Percentiles rank a stretch among this genome's conserved stretches.
Conservation (phyloP, 2,797 vertebrate species). For the Ceyx erithaca region DNA sequence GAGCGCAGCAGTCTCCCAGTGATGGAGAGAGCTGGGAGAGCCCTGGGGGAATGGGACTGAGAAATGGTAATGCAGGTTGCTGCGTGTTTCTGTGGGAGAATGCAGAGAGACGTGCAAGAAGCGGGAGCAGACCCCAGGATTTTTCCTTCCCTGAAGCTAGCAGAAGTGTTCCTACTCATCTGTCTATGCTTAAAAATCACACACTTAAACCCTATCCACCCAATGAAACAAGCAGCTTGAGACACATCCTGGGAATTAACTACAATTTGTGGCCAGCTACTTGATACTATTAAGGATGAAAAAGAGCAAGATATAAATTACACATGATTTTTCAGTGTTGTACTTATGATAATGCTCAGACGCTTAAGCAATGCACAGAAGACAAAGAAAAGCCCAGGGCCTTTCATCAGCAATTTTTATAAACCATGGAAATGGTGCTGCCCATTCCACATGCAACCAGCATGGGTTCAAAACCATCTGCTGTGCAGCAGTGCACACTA, state of each 20-base stretch:
- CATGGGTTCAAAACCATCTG: neutral
- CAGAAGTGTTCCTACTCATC: neutral
- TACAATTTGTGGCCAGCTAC: neutral
- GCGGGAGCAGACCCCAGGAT: neutral
- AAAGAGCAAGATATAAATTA: neutral
- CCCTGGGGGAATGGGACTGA: rapidly evolving
- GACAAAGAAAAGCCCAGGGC: neutral
- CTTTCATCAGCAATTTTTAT: neutral
- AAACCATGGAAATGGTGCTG: neutral
- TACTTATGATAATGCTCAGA: neutral
- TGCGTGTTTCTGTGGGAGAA: neutral
- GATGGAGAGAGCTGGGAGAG: neutral
- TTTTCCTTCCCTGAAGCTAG: neutral
- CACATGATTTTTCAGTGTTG: rapidly evolving
- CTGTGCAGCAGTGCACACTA: neutral
- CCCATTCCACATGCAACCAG: neutral
- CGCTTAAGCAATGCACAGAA: neutral
- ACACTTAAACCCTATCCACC: neutral
- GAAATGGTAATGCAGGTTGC: neutral
- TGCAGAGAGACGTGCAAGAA: rapidly evolving
- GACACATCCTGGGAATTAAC: neutral
- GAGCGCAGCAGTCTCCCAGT: neutral
- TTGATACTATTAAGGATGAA: neutral
- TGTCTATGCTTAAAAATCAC: neutral
- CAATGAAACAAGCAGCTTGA: neutral